Base-by-base conservation (phyloP, 2,888 invertebrate genomes). In the Cephus nigrinus region DNA sequence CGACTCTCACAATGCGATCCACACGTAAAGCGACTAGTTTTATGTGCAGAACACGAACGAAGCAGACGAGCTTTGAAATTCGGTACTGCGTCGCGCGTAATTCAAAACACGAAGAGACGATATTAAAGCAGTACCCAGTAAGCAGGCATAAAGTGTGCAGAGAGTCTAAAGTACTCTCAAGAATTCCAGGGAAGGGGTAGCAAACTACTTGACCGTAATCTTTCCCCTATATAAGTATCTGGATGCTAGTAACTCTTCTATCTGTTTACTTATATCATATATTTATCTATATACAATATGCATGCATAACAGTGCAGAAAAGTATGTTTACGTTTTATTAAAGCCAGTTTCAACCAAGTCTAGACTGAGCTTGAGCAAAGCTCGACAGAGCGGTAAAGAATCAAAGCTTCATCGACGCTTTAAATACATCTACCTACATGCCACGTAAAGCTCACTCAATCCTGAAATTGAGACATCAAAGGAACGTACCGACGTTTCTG, bases 401-500 rank as follows among this genome's bases (percentile, higher is more conserved):
- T 82, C 82, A 81, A 82, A 80, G 81, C 81, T 77, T 78, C 78
- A 79, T 78, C 74, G 78, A 78, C 76, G 73, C 73, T 68, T 68
- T 74, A 74, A 23, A 74, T 36, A 35, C 55, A 36, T 74, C n/a
- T 33, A 74, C 12, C 74, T 36, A 35, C 4, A 71, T 74, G 35
- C 11, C 5, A 74, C 4, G 33, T 35, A 33, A 36, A 81, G 81
- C 80, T 80, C 80, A 82, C 80, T 82, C 80, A 81, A 82, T 82
- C 82, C 80, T 81, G 79, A 81, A 81, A 82, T 82, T 81, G 79
- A 80, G 80, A 81, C 81, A 80, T 81, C 82, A 82, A 82, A 82
- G 82, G 76, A 78, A 78, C 71, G 31, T 33, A 23, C 71, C 55
- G 55, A 55, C 55, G 55, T 9, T 55, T 55, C 55, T 55, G 15